These are phyloP conservation scores for Aporrectodea caliginosa DNA, from an alignment of 1,140 invertebrate genomes.

Conservation along the genomic window DNA sequence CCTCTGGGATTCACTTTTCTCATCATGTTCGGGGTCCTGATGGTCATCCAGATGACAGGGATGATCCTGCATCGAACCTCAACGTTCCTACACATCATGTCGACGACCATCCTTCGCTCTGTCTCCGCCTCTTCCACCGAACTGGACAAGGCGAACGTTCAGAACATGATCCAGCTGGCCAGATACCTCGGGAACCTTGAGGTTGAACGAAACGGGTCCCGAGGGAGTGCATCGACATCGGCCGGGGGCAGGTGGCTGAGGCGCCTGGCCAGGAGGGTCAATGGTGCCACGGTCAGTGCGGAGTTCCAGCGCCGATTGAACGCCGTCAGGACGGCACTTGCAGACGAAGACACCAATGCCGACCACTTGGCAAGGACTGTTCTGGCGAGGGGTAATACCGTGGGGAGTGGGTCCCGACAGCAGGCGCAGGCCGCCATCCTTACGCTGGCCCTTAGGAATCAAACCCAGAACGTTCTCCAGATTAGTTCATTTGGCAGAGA, in stretches of 20 bases:
- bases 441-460: not conserved
- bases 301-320: not conserved
- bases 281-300: not conserved
- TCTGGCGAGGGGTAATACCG: not conserved
- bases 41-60: constrained; percentile 65
- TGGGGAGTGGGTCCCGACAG: not conserved
- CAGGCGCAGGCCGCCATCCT: not conserved
- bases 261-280: not conserved
- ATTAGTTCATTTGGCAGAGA: not conserved
- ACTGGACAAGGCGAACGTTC: not conserved
- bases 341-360: not conserved
- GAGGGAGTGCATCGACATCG: not conserved
- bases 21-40: constrained; percentile 56
- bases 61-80: constrained; percentile 8
- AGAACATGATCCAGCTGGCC: not conserved
- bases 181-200: not conserved
- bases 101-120: not conserved
- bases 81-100: constrained; percentile 19
- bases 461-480: not conserved
- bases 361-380: not conserved
- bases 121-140: not conserved
- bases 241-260: not conserved
- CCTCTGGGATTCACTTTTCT: constrained; percentile 59
- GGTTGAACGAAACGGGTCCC: not conserved
- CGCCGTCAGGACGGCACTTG: not conserved